Evolutionary conservation across 1,140 invertebrate species (phyloP).

Genomic region (Cryptotermes secundus): DNA sequence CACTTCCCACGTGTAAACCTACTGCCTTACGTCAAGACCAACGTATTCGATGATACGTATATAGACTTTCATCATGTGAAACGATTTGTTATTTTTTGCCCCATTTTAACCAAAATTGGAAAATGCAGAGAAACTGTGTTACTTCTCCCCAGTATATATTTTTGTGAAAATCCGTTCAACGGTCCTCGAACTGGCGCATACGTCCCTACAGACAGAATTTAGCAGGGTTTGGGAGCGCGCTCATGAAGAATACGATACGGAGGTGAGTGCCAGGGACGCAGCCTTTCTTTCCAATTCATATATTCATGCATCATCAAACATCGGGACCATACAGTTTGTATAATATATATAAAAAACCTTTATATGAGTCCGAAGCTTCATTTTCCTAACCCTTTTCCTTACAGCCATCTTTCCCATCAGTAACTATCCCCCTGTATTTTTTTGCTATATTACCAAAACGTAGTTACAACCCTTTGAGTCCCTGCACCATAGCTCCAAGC

Average conservation of each 20-base stretch:
- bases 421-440: neutral
- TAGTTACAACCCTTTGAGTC: conserved; percentile 14
- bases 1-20: too few relatives aligned
- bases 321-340: neutral
- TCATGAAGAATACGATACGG: neutral
- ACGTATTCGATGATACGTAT: too few relatives aligned
- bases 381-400: conserved; percentile 17
- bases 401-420: conserved; percentile 9
- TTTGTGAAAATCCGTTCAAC: too few relatives aligned
- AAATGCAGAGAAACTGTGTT: too few relatives aligned
- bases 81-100: too few relatives aligned
- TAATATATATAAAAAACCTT: neutral
- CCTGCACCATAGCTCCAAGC: neutral
- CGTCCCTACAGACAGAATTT: too few relatives aligned
- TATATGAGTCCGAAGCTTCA: neutral
- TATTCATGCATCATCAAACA: conserved; percentile 5
- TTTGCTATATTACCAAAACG: conserved; percentile 15
- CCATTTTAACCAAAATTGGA: too few relatives aligned
- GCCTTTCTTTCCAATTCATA: neutral
- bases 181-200: too few relatives aligned
- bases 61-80: too few relatives aligned
- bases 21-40: too few relatives aligned
- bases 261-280: neutral
- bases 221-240: too few relatives aligned
- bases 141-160: too few relatives aligned